These are phyloP conservation scores for Eumaeus atala DNA, from an alignment of 1,140 invertebrate genomes.

Conservation along the genomic window DNA sequence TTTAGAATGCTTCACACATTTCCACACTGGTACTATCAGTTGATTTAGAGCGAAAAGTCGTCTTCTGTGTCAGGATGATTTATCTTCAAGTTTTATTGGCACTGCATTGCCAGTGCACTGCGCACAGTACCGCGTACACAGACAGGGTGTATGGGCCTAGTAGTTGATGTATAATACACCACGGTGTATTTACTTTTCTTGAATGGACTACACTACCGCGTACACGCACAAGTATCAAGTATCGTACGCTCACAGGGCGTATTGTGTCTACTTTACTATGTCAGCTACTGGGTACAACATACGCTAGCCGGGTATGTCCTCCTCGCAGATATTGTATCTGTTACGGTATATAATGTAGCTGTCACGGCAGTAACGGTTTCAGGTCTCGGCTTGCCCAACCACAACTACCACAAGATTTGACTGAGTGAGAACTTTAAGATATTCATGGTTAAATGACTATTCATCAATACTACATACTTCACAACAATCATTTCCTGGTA, in stretches of 20 bases:
- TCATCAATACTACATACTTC: conserved; percentile 11
- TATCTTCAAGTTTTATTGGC: too few relatives aligned
- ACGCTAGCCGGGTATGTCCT: background rate
- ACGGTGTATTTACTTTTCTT: background rate
- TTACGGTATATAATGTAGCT: too few relatives aligned
- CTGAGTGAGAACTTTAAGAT: background rate
- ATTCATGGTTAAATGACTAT: background rate
- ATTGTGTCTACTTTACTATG: background rate
- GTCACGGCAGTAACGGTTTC: background rate
- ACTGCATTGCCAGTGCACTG: too few relatives aligned
- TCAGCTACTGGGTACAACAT: background rate
- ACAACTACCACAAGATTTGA: too few relatives aligned
- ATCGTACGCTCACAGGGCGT: background rate
- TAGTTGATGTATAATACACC: background rate
- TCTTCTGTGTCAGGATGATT: too few relatives aligned
- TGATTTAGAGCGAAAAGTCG: too few relatives aligned
- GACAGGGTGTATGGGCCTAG: too few relatives aligned
- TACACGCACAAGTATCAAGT: background rate
- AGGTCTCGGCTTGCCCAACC: background rate
- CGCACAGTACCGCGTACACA: too few relatives aligned
- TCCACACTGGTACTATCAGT: too few relatives aligned
- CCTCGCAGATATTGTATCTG: too few relatives aligned
- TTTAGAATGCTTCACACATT: too few relatives aligned
- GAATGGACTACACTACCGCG: background rate
- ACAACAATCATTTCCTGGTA: conserved; percentile 15